These are phyloP conservation scores for Sebastes reedi DNA, from an alignment of 2,797 vertebrate species.

Conservation along the genomic window DNA sequence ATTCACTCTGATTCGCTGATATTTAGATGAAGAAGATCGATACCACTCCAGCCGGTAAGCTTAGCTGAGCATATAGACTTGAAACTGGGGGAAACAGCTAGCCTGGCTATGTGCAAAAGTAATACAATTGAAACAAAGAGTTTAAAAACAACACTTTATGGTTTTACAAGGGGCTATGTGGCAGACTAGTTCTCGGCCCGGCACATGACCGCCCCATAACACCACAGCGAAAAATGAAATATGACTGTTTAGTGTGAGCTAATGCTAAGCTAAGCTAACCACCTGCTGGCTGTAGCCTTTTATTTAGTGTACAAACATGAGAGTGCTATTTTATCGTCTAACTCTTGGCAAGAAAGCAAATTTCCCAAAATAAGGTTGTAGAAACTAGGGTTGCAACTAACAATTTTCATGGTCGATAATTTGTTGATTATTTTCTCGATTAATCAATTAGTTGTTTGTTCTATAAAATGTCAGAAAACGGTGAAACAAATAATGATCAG, in stretches of 20 bases:
- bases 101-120: not conserved
- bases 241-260: not conserved
- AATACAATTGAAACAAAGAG: rapidly evolving
- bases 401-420: no score
- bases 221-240: not conserved
- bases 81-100: not conserved
- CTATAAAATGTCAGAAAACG: no score
- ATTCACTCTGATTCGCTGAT: not conserved
- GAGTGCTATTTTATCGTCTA: not conserved
- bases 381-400: not conserved
- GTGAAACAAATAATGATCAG: no score
- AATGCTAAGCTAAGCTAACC: not conserved
- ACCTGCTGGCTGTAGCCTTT: not conserved
- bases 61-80: not conserved
- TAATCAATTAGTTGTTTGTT: no score
- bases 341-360: not conserved
- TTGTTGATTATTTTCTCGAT: no score
- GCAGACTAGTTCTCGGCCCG: no score
- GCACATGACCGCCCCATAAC: not conserved
- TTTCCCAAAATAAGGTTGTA: not conserved
- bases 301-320: not conserved
- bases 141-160: no score
- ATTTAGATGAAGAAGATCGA: not conserved
- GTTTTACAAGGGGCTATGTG: no score
- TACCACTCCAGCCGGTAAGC: not conserved